phyloP scores from a whole-genome alignment of 2,797 vertebrate genomes.

The Buceros bicornis region DNA sequence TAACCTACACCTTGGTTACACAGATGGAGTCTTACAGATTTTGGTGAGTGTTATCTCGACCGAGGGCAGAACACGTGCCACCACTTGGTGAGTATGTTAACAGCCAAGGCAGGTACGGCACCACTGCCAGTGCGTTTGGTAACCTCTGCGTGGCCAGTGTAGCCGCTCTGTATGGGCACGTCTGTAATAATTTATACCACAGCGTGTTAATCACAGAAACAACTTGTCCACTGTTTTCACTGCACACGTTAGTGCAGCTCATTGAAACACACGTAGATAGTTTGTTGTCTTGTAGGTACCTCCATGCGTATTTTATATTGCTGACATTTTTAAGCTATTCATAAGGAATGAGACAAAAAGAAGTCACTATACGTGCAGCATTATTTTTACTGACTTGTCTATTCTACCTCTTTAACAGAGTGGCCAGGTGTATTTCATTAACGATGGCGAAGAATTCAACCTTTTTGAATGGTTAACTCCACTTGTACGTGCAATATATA shows the following conservation, averaged over 20 bases:
- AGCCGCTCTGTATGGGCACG: not conserved
- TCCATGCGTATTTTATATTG: not conserved
- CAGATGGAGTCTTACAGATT: not conserved
- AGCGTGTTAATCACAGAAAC: not conserved
- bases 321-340: not conserved
- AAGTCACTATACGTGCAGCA: not conserved
- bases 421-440: constrained; percentile 94
- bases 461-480: constrained; percentile 94
- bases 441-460: constrained; percentile 92
- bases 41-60: not conserved
- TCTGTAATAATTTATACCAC: not conserved
- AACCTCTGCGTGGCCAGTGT: not conserved
- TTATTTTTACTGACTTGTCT: constrained; percentile 25
- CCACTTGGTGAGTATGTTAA: not conserved
- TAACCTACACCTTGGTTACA: not conserved
- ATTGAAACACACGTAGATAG: not conserved
- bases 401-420: constrained; percentile 81
- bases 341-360: not conserved
- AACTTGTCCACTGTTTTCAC: not conserved
- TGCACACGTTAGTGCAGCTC: not conserved
- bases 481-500: constrained; percentile 82
- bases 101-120: not conserved
- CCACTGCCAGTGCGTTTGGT: no score
- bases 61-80: not conserved
- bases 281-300: not conserved